Conservation (phyloP, 92 coral and sea anemone genomes). For the Parazoanthus atlanticus region DNA sequence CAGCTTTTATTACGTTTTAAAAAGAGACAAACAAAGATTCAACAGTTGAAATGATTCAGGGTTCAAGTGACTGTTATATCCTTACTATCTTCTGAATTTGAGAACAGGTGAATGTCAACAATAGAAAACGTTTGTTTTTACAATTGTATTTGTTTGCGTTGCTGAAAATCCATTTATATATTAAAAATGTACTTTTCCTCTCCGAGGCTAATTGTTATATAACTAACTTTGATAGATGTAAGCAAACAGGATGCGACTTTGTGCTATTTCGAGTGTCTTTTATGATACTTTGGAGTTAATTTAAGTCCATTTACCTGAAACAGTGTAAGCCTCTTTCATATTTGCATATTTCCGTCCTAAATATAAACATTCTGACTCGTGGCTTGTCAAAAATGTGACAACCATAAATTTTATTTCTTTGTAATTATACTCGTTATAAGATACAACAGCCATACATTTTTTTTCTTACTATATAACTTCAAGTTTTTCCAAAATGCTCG, state of each 20-base stretch:
- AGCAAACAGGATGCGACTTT: conserved; percentile 9
- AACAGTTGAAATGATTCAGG: neutral
- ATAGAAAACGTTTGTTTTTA: neutral
- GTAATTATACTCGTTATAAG: neutral
- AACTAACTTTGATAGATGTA: conserved; percentile 6
- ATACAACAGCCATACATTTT: neutral
- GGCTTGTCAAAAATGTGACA: neutral
- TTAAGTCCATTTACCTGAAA: neutral
- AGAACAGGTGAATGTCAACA: neutral
- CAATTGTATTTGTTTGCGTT: neutral
- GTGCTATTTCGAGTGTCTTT: neutral
- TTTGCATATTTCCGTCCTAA: neutral
- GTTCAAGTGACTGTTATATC: neutral
- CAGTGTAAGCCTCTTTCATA: neutral
- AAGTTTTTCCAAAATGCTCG: neutral
- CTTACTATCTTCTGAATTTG: neutral
- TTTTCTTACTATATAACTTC: too few species aligned
- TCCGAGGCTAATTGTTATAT: conserved; percentile 12
- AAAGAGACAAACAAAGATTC: neutral
- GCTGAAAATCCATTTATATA: neutral
- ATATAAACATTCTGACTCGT: neutral
- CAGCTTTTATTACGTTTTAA: neutral
- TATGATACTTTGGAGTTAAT: neutral
- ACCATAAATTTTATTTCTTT: neutral
- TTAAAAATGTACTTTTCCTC: neutral